These are phyloP conservation scores for Harpalus rufipes DNA, from an alignment of 2,888 invertebrate genomes.

Conservation along the genomic window DNA sequence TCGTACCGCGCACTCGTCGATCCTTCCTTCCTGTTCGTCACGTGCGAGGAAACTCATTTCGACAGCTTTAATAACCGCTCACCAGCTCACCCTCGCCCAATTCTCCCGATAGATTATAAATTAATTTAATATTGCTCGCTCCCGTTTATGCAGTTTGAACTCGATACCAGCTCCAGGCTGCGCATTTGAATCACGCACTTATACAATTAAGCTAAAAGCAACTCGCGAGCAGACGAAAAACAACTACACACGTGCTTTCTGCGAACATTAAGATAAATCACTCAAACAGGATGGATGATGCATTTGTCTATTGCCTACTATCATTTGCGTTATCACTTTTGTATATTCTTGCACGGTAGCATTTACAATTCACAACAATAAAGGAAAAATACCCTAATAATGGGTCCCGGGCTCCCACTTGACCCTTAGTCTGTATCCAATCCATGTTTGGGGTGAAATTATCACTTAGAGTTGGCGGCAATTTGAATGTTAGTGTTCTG, in stretches of 20 bases:
- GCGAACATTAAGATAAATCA: constrained; percentile 41
- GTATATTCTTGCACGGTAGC: too few relatives aligned
- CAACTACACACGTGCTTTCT: constrained; percentile 39
- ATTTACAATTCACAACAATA: too few relatives aligned
- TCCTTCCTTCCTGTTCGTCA: constrained; percentile 45
- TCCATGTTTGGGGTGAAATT: too few relatives aligned
- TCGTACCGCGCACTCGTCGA: constrained; percentile 40
- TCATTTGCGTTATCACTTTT: constrained; percentile 23
- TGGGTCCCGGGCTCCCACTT: too few relatives aligned
- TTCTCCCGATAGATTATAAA: constrained; percentile 65
- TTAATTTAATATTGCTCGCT: constrained; percentile 64
- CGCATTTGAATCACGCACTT: constrained; percentile 52
- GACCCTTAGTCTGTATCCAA: too few relatives aligned
- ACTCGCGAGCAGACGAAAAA: constrained; percentile 28
- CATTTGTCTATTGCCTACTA: constrained; percentile 34
- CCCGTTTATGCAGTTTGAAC: constrained; percentile 23
- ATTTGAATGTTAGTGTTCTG: too few relatives aligned
- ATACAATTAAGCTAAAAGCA: constrained; percentile 56
- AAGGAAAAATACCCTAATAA: too few relatives aligned
- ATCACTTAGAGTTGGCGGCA: too few relatives aligned
- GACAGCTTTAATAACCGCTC: constrained; percentile 64
- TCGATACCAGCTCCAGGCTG: neutral
- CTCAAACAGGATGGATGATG: constrained; percentile 31
- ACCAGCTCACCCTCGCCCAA: constrained; percentile 53
- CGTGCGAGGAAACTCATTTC: constrained; percentile 61